Evolutionary conservation across 2,888 invertebrate species (phyloP).

Genomic region (Agriopis aurantiaria): DNA sequence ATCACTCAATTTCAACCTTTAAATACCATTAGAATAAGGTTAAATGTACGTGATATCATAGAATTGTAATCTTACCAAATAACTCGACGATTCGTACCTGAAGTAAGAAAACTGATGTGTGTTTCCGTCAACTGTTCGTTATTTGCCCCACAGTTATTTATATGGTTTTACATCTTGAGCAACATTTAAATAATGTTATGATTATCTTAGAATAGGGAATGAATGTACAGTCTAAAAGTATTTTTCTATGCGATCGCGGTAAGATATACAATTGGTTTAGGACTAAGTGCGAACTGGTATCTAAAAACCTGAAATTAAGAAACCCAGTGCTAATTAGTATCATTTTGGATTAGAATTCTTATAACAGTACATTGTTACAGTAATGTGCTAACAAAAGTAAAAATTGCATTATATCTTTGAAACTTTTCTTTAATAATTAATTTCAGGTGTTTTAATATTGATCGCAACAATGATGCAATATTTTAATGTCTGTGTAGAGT

Average conservation of each 20-base stretch:
- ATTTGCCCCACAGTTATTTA: neutral
- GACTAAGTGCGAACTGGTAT: neutral
- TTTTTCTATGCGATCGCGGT: slow-evolving; percentile 49
- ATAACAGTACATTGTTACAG: neutral
- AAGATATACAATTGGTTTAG: slow-evolving; percentile 26
- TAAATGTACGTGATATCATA: neutral
- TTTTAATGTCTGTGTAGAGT: no score
- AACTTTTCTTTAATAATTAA: no score
- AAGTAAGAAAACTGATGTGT: neutral
- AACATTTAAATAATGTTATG: neutral
- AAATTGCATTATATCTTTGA: no score
- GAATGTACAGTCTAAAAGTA: slow-evolving; percentile 42
- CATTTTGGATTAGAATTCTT: neutral
- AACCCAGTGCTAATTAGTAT: no score
- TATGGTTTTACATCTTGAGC: neutral
- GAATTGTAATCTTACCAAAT: neutral
- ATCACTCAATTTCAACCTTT: neutral
- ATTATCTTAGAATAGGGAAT: slow-evolving; percentile 30
- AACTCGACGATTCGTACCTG: neutral
- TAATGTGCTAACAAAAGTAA: no score
- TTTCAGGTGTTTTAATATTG: no score
- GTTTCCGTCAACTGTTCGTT: neutral
- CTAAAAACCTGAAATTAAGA: neutral
- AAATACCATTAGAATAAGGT: neutral
- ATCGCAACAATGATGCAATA: no score